These are phyloP conservation scores for Crotalus horridus DNA, from an alignment of 2,113 vertebrate species.

Conservation along the genomic window DNA sequence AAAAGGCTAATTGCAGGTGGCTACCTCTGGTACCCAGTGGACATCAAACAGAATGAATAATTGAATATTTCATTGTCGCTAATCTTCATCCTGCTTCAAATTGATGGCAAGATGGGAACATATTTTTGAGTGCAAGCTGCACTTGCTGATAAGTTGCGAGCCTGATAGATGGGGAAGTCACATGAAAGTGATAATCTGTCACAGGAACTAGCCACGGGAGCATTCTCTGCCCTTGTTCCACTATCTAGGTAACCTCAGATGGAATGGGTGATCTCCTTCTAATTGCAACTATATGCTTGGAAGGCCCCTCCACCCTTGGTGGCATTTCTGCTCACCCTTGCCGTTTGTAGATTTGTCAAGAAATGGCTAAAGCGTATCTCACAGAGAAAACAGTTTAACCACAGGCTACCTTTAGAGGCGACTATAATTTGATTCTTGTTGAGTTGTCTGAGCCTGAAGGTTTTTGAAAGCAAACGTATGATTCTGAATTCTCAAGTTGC, in stretches of 20 bases:
- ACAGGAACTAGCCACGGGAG: slow-evolving; percentile 5
- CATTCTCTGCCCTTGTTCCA: slow-evolving; percentile 17
- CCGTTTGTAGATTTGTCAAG: background rate
- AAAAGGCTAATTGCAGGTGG: slow-evolving; percentile 18
- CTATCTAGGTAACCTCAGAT: slow-evolving; percentile 23
- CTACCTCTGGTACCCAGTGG: background rate
- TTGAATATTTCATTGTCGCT: slow-evolving; percentile 21
- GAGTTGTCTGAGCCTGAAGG: background rate
- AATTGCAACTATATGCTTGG: slow-evolving; percentile 16
- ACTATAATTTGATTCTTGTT: background rate
- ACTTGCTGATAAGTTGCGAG: slow-evolving; percentile 25
- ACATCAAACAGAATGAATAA: slow-evolving; percentile 19
- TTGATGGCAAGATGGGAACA: background rate
- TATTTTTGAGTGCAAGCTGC: slow-evolving; percentile 27
- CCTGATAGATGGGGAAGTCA: slow-evolving; percentile 23
- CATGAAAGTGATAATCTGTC: slow-evolving; percentile 35
- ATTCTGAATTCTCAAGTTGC: background rate
- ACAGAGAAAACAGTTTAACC: slow-evolving; percentile 2
- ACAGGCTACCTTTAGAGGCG: background rate
- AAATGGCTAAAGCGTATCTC: background rate
- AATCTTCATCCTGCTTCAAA: slow-evolving; percentile 19
- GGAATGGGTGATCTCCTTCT: slow-evolving; percentile 1
- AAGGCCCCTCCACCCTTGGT: background rate
- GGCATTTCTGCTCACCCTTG: background rate
- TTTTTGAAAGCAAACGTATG: background rate